Evolutionary conservation across 2,797 vertebrate genomes (phyloP), one percentile per base, ranked within the genome.

Genomic region (Pelobates cultripes): DNA sequence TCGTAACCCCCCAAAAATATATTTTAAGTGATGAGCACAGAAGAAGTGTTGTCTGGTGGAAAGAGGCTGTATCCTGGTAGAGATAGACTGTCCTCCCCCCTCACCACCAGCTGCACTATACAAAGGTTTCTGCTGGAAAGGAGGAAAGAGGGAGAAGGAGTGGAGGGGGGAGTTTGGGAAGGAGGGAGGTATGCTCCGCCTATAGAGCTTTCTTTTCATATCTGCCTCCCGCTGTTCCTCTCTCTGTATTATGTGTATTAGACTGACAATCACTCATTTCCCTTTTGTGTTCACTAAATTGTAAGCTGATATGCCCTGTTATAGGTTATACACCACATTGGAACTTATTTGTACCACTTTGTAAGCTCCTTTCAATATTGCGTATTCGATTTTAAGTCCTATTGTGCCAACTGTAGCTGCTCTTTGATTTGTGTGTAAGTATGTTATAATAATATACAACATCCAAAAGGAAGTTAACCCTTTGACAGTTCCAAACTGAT

Each of bases 121-220:
- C 79, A 81, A 81, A 81, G 79, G 79, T 81, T 81, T 73, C 79
- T 82, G 84, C 78, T 79, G 70, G 75, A 77, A 70, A 78, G 77
- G 61, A 86, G 80, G 81, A 86, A 86, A 82, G 76, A 80, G 85
- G 78, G 88, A 82, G 87, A 85, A 85, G 28, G 28, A 28, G 28
- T 2, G 28, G 28, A 28, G 28, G 28, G 28, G 28, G 28, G 28
- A 28, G 28, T 28, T 28, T 28, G 28, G 28, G 78, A 86, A 87
- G 89, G 91, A 90, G 78, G 78, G 78, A 70, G 67, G 79, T 44
- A 75, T 81, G 73, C 66, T 70, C 73, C 72, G 74, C 79, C 73
- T 81, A 69, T 70, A 73, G 14, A 75, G 66, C 74, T 70, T 75
- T 81, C 12, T 70, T 75, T 81, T 17, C 66, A 81, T 75, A 70